Conservation (phyloP, 1,140 invertebrate species). For the Anadara kagoshimensis region DNA sequence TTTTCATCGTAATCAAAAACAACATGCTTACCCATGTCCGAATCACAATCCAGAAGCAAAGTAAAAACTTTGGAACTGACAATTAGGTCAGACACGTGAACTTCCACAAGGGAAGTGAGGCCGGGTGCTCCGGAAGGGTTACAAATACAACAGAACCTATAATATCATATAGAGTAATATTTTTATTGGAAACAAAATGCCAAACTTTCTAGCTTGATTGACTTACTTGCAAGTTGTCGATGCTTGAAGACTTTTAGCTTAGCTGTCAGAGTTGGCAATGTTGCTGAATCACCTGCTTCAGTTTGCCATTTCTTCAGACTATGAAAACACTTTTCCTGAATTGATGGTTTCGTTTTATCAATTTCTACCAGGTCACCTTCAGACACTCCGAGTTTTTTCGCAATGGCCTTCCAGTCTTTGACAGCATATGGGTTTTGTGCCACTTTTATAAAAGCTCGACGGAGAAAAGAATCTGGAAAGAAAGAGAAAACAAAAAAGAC, state of each 20-base stretch:
- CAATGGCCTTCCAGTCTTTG: slow-evolving; percentile 43
- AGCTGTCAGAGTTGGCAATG: slow-evolving; percentile 34
- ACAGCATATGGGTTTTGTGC: slow-evolving; percentile 46
- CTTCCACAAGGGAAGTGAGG: no score
- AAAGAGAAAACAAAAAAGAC: not conserved
- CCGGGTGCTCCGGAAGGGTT: no score
- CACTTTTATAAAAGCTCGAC: slow-evolving; percentile 52
- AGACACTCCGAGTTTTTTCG: slow-evolving; percentile 42
- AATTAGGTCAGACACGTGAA: no score
- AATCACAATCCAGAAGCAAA: no score
- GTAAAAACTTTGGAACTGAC: no score
- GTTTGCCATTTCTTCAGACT: slow-evolving; percentile 42
- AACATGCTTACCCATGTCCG: no score
- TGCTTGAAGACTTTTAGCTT: slow-evolving; percentile 44
- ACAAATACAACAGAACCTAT: no score
- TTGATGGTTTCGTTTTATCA: slow-evolving; percentile 33
- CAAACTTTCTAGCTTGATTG: no score
- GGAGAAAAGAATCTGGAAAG: slow-evolving; percentile 46
- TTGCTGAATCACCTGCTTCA: slow-evolving; percentile 28
- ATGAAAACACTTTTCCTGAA: slow-evolving; percentile 47
- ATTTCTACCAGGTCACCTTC: slow-evolving; percentile 49
- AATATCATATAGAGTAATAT: no score
- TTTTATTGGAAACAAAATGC: no score
- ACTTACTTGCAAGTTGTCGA: slow-evolving; percentile 48
- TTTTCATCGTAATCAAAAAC: no score